Evolutionary conservation across 1,140 invertebrate species (phyloP).

Genomic region (Papilio helenus): DNA sequence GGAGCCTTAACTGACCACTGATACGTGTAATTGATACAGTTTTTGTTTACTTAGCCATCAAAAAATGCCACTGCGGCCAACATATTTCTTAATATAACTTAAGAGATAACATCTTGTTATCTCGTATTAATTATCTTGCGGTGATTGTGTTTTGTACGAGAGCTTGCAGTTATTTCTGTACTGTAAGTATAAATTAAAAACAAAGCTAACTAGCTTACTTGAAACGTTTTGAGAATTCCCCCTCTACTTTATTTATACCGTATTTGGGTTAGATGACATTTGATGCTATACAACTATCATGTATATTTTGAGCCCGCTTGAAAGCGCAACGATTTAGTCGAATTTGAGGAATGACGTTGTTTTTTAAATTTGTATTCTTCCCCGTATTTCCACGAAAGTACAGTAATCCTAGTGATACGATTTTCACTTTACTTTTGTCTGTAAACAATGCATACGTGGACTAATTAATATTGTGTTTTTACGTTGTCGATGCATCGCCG

Average conservation of each 20-base stretch:
- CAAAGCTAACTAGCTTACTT: neutral
- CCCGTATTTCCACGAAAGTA: neutral
- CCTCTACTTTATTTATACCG: neutral
- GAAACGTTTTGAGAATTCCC: neutral
- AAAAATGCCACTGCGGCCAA: neutral
- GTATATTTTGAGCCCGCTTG: neutral
- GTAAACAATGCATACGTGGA: constrained; percentile 2
- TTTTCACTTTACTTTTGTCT: neutral
- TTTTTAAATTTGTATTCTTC: neutral
- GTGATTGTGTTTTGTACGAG: neutral
- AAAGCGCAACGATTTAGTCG: too few species aligned
- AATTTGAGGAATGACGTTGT: too few species aligned
- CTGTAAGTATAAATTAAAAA: neutral
- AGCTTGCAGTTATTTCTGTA: neutral
- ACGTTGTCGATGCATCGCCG: constrained; percentile 42
- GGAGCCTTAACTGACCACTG: constrained; percentile 1
- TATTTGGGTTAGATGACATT: neutral
- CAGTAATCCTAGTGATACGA: neutral
- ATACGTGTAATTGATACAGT: constrained; percentile 15
- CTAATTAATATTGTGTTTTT: constrained; percentile 38
- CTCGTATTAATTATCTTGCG: neutral
- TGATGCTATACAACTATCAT: neutral
- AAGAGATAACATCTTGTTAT: neutral
- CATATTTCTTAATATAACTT: constrained; percentile 3
- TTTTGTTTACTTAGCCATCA: constrained; percentile 2